Evolutionary conservation across 2,113 vertebrate genomes (phyloP).

Genomic region (Mirounga angustirostris): DNA sequence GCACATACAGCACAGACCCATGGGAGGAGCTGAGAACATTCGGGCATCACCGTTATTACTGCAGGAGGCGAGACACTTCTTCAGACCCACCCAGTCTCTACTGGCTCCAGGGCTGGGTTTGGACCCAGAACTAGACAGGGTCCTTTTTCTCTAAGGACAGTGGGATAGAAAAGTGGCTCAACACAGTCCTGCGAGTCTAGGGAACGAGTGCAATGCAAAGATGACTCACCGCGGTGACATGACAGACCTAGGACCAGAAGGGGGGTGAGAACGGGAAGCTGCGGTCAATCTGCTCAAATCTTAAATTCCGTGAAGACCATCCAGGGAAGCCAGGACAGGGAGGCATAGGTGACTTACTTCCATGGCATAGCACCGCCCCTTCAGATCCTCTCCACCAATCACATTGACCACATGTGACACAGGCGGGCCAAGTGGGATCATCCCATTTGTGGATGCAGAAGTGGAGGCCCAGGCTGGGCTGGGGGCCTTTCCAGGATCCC

Average conservation of each 20-base stretch:
- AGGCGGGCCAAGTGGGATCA: not conserved
- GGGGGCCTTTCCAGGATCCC: not conserved
- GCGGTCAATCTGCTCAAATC: not conserved
- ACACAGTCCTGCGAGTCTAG: not conserved
- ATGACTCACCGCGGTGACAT: accelerated
- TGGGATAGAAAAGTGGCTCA: not conserved
- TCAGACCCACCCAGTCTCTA: not conserved
- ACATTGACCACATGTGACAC: not conserved
- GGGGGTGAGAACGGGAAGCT: not conserved
- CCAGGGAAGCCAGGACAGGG: not conserved
- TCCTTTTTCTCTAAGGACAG: not conserved
- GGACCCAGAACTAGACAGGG: not conserved
- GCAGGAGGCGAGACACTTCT: not conserved
- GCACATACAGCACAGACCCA: not conserved
- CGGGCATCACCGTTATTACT: not conserved
- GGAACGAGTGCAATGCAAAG: not conserved
- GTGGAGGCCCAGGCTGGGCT: not conserved
- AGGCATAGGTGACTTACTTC: not conserved
- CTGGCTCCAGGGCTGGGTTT: not conserved
- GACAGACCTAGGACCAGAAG: not conserved
- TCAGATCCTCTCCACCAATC: not conserved
- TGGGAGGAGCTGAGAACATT: not conserved
- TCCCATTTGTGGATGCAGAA: not conserved
- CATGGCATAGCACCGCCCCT: not conserved
- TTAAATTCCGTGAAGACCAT: not conserved